Percentiles rank a stretch among this genome's conserved stretches.
Evolutionary conservation across 2,888 invertebrate genomes (phyloP).

Genomic region (Cephus pygmeus): DNA sequence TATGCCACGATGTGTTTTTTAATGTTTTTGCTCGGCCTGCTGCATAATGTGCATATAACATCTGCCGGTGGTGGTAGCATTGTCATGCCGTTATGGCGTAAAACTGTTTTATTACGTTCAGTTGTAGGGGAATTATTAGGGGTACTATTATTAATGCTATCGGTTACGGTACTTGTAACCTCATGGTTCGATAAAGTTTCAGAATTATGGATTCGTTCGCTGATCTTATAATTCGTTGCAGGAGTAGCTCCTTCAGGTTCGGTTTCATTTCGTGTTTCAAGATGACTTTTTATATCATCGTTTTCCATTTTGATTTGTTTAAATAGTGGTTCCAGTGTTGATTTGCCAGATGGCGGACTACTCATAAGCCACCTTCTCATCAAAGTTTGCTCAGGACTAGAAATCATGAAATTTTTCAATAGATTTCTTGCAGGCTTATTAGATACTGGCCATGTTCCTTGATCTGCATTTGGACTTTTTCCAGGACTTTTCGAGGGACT

Average conservation of each 20-base stretch:
- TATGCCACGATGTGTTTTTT: constrained; percentile 51
- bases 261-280: neutral
- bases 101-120: neutral
- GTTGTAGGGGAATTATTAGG: neutral
- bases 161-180: neutral
- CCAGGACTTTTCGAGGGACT: neutral
- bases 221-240: neutral
- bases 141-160: neutral
- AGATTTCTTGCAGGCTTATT: neutral
- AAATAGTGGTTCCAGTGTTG: neutral
- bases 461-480: neutral
- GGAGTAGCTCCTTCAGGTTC: neutral
- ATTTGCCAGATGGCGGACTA: neutral
- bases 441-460: neutral
- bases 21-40: constrained; percentile 41
- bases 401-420: neutral
- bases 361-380: neutral
- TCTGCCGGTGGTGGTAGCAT: neutral
- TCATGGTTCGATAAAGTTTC: neutral
- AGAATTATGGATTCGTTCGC: neutral
- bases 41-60: constrained; percentile 50
- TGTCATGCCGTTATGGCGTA: neutral
- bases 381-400: neutral
- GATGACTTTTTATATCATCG: neutral
- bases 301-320: neutral